phyloP scores from a whole-genome alignment of 2,888 invertebrate species.

The Amphipoea lucens region DNA sequence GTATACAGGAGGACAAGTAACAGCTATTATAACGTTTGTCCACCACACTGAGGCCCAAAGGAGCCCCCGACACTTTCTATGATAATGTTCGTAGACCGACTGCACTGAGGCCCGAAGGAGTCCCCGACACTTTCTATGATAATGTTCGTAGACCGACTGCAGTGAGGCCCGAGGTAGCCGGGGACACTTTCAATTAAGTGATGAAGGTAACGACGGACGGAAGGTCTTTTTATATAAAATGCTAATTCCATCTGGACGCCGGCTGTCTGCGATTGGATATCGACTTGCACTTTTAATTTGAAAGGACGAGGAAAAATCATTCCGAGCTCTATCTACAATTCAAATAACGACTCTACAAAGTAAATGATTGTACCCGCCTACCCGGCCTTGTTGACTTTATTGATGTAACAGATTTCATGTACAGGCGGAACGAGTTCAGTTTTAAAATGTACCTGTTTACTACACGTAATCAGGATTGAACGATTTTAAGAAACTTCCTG shows the following conservation, averaged over 20 bases:
- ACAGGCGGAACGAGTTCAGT: background rate
- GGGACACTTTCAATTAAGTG: conserved; percentile 49
- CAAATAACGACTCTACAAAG: conserved; percentile 47
- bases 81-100: too few relatives aligned
- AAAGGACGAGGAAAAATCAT: conserved; percentile 50
- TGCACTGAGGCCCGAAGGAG: too few relatives aligned
- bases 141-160: too few relatives aligned
- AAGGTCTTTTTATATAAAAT: conserved; percentile 67
- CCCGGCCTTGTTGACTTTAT: conserved; percentile 30
- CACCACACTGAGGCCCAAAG: background rate
- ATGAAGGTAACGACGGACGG: conserved; percentile 52
- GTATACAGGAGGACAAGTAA: background rate
- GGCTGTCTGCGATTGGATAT: conserved; percentile 62
- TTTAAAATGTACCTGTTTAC: background rate
- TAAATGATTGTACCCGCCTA: conserved; percentile 28
- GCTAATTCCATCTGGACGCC: conserved; percentile 66
- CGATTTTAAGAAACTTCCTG: background rate
- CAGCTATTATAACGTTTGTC: background rate
- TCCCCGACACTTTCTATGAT: too few relatives aligned
- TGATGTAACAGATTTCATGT: background rate
- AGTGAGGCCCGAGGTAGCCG: background rate
- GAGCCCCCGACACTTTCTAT: conserved; percentile 12
- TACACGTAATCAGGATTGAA: background rate
- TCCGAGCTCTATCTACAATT: conserved; percentile 47
- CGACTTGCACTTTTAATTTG: conserved; percentile 67